These are phyloP conservation scores for Bradypus variegatus DNA, from an alignment of 2,797 vertebrate species.

Conservation along the genomic window DNA sequence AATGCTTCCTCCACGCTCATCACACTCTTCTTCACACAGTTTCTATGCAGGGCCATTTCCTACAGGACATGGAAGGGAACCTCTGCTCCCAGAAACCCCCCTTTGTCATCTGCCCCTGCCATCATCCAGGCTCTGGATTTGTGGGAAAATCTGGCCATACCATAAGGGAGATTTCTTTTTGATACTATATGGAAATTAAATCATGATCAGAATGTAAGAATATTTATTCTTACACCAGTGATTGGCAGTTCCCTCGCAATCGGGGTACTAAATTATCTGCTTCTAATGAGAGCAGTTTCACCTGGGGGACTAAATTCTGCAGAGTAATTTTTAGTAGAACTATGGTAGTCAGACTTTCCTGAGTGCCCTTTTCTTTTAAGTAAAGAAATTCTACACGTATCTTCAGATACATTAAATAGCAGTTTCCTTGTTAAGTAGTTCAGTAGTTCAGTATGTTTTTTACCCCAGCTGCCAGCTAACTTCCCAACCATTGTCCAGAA, in stretches of 20 bases:
- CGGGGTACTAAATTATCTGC: not conserved
- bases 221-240: not conserved
- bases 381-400: not conserved
- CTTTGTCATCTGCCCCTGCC: not conserved
- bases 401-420: not conserved
- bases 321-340: not conserved
- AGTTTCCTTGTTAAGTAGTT: not conserved
- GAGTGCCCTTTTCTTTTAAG: not conserved
- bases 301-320: not conserved
- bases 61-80: not conserved
- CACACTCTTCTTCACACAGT: not conserved
- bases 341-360: not conserved
- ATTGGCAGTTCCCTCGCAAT: too few relatives aligned
- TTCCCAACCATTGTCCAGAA: not conserved
- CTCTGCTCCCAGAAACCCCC: not conserved
- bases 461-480: not conserved
- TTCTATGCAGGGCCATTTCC: not conserved
- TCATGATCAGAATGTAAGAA: not conserved
- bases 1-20: not conserved
- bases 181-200: not conserved
- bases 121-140: not conserved
- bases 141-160: not conserved
- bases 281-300: not conserved
- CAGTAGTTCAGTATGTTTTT: not conserved
- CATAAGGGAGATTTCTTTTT: not conserved